Evolutionary conservation across 2,113 vertebrate genomes (phyloP).

Genomic region (Himantopus leucocephalus): DNA sequence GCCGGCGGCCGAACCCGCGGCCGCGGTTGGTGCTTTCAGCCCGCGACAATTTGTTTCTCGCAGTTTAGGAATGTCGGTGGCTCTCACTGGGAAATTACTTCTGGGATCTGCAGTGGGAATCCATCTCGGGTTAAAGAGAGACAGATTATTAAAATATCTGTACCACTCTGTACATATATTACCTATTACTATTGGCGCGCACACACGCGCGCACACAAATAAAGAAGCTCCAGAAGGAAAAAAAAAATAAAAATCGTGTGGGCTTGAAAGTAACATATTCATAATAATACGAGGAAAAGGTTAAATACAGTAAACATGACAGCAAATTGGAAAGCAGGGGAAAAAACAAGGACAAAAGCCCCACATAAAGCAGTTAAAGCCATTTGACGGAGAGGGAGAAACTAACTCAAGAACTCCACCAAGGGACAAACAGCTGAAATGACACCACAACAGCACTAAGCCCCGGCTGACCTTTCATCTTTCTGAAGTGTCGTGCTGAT

Average conservation of each 20-base stretch:
- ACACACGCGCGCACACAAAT: not conserved
- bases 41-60: not conserved
- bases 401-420: slow-evolving; percentile 83
- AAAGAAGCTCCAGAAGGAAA: not conserved
- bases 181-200: rapidly evolving
- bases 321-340: slow-evolving; percentile 41
- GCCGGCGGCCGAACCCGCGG: not conserved
- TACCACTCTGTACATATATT: no score
- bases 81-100: slow-evolving; percentile 37
- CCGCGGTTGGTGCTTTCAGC: not conserved
- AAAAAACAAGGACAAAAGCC: not conserved
- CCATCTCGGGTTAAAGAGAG: not conserved
- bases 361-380: slow-evolving; percentile 21
- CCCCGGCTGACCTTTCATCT: slow-evolving; percentile 69
- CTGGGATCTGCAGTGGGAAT: not conserved
- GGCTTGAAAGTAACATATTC: slow-evolving; percentile 30
- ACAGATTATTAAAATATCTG: not conserved
- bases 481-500: not conserved
- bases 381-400: slow-evolving; percentile 56
- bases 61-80: slow-evolving; percentile 17
- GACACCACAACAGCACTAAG: slow-evolving; percentile 51
- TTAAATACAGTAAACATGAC: slow-evolving; percentile 71
- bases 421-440: slow-evolving; percentile 77
- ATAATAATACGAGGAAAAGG: slow-evolving; percentile 62
- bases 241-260: not conserved